These are phyloP conservation scores for Tetragonisca angustula DNA, from an alignment of 2,888 invertebrate genomes.

Conservation along the genomic window DNA sequence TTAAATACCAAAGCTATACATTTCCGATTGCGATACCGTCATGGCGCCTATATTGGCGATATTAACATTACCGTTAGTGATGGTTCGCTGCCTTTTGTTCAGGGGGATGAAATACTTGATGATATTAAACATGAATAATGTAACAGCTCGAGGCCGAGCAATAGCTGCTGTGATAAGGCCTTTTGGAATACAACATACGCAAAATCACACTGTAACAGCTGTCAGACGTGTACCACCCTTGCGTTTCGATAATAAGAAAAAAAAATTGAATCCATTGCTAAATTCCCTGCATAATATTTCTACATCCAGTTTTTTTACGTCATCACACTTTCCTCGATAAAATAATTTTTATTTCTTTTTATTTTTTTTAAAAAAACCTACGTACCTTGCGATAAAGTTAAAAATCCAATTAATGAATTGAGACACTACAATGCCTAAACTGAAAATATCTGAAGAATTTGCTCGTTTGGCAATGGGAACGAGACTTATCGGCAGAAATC, in stretches of 20 bases:
- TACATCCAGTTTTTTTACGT: no score
- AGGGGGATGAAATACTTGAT: conserved; percentile 80
- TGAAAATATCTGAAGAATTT: neutral
- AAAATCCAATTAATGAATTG: neutral
- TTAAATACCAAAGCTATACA: neutral
- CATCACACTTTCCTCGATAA: no score
- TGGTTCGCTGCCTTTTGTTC: conserved; percentile 71
- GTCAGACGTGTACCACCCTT: conserved; percentile 18
- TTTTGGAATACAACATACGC: conserved; percentile 66
- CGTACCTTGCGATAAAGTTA: no score
- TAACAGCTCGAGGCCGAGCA: conserved; percentile 73
- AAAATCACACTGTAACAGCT: conserved; percentile 64
- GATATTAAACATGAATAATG: conserved; percentile 84
- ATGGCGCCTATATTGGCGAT: conserved; percentile 64
- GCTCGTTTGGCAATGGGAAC: conserved; percentile 11
- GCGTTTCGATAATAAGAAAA: neutral
- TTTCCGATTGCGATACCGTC: conserved; percentile 39
- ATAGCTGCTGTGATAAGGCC: conserved; percentile 61
- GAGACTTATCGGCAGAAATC: conserved; percentile 47
- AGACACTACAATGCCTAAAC: neutral
- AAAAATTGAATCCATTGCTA: neutral
- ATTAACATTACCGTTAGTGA: conserved; percentile 74
- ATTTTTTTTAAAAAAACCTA: no score
- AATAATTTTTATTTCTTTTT: no score
- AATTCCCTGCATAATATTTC: neutral